These are phyloP conservation scores for Chrysolina oricalcia DNA, from an alignment of 2,888 invertebrate species.

Conservation along the genomic window DNA sequence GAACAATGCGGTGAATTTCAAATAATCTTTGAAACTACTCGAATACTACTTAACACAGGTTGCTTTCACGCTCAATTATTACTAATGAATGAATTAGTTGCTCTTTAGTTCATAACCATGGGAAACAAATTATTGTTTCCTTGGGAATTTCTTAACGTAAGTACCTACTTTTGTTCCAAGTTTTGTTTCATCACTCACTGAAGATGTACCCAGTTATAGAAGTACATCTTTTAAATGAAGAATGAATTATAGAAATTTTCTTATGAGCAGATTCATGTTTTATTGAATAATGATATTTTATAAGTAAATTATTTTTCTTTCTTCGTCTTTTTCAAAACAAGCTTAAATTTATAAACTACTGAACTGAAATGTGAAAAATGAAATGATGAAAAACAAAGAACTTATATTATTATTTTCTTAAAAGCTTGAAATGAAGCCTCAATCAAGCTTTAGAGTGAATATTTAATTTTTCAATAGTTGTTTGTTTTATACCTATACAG, in stretches of 20 bases:
- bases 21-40: background rate
- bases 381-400: too few relatives aligned
- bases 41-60: constrained; percentile 8
- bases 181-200: background rate
- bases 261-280: too few relatives aligned
- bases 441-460: too few relatives aligned
- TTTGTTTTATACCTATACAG: too few relatives aligned
- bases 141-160: constrained; percentile 16
- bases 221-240: background rate
- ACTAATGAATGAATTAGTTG: constrained; percentile 27
- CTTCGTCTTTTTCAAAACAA: too few relatives aligned
- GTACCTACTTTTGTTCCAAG: background rate
- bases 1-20: constrained; percentile 31
- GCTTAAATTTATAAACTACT: too few relatives aligned
- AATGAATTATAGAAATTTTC: background rate
- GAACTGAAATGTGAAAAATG: too few relatives aligned
- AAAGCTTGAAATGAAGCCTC: too few relatives aligned
- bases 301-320: too few relatives aligned
- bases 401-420: too few relatives aligned
- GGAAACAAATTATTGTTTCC: constrained; percentile 9
- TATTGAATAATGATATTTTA: too few relatives aligned
- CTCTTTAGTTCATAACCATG: constrained; percentile 22
- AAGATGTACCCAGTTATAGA: background rate
- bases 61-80: constrained; percentile 27
- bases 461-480: too few relatives aligned